A percentile compares a stretch with the other conserved stretches of the same genome.
phyloP scores from a whole-genome alignment of 2,113 vertebrate genomes.

The Plectropomus leopardus region DNA sequence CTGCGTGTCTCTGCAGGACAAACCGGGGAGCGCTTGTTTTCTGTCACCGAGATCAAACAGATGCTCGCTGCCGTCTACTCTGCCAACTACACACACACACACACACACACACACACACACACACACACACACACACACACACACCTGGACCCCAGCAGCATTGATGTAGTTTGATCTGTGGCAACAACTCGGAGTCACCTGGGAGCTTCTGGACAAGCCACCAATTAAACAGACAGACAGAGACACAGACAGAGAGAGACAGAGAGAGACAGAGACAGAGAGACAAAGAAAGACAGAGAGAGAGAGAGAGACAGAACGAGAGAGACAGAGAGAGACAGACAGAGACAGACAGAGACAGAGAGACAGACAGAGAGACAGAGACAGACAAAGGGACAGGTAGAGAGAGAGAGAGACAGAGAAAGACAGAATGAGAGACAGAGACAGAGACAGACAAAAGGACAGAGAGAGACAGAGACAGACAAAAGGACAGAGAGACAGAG shows the following conservation, averaged over 20 bases:
- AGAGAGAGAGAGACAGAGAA: background rate
- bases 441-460: background rate
- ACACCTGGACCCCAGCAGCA: background rate
- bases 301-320: background rate
- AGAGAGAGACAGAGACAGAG: background rate
- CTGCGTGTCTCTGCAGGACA: background rate
- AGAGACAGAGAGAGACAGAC: background rate
- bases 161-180: background rate
- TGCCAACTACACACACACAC: background rate
- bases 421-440: no score
- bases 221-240: background rate
- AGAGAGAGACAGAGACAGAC: no score
- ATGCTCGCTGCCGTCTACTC: background rate
- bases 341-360: background rate
- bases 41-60: constrained; percentile 11
- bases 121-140: background rate
- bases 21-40: background rate
- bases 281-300: background rate
- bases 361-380: background rate
- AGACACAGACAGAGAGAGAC: no score
- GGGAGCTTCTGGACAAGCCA: constrained; percentile 4
- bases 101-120: background rate
- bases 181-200: constrained; percentile 2
- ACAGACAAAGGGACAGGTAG: background rate
- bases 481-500: background rate